A percentile compares a stretch with the other conserved stretches of the same genome.
These are phyloP conservation scores for Plagodis pulveraria DNA, from an alignment of 2,888 invertebrate genomes.

Conservation along the genomic window DNA sequence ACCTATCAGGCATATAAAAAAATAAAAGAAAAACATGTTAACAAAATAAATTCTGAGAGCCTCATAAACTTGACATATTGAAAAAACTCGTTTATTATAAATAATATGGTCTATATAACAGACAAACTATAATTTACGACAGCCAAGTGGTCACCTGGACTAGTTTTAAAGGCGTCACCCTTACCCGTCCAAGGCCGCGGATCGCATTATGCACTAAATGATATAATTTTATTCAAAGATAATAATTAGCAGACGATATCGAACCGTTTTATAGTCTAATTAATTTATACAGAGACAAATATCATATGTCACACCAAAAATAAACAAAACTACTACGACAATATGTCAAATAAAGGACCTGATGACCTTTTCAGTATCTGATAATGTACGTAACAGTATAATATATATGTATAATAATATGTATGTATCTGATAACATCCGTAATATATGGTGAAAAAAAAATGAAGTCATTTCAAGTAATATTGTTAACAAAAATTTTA, in stretches of 20 bases:
- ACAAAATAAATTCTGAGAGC: too few relatives aligned
- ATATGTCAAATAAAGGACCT: constrained; percentile 1
- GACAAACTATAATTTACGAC: constrained; percentile 2
- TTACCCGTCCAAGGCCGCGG: constrained; percentile 40
- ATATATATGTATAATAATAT: too few relatives aligned
- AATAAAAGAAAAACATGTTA: too few relatives aligned
- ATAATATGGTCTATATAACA: background rate
- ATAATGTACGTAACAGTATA: too few relatives aligned
- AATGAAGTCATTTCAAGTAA: too few relatives aligned
- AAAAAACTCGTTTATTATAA: too few relatives aligned
- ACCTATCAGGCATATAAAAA: too few relatives aligned
- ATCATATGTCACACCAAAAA: constrained; percentile 26
- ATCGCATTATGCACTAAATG: constrained; percentile 41
- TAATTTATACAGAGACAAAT: constrained; percentile 21
- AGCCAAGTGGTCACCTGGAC: constrained; percentile 45
- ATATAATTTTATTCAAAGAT: constrained; percentile 33
- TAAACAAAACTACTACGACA: constrained; percentile 12
- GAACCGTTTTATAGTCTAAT: constrained; percentile 15
- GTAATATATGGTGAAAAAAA: too few relatives aligned
- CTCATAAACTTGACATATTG: too few relatives aligned
- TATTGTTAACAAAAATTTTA: too few relatives aligned
- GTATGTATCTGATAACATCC: too few relatives aligned
- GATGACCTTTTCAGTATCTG: background rate
- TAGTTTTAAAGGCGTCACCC: constrained; percentile 42
- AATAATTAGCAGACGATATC: constrained; percentile 20